A percentile compares a stretch with the other conserved stretches of the same genome.
Conservation (phyloP, 2,888 invertebrate species). For the Rugalucina vietnamica region DNA sequence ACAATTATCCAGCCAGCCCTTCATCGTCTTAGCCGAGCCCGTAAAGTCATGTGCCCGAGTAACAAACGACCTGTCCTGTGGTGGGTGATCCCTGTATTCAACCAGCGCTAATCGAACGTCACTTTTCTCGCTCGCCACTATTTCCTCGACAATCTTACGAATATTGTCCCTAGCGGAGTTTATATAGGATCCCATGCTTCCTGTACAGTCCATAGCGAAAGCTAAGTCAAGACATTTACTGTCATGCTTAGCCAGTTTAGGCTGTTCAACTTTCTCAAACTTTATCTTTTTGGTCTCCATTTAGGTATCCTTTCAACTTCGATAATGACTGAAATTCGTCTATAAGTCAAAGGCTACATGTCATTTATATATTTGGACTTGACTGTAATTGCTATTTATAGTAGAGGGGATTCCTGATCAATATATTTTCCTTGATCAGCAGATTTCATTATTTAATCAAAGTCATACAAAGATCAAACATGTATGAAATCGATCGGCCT, state of each 20-base stretch:
- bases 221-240: conserved; percentile 77
- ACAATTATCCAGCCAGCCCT: conserved; percentile 73
- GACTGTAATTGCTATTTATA: background rate
- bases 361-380: background rate
- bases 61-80: conserved; percentile 76
- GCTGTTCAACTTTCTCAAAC: conserved; percentile 54
- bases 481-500: too few species aligned
- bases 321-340: background rate
- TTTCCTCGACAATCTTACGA: conserved; percentile 77
- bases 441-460: background rate
- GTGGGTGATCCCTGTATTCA: conserved; percentile 77
- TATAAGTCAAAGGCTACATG: background rate
- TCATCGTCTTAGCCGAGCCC: conserved; percentile 74
- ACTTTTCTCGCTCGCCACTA: conserved; percentile 77
- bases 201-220: conserved; percentile 81
- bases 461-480: too few species aligned
- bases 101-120: conserved; percentile 79
- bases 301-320: background rate
- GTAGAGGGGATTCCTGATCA: background rate
- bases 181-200: conserved; percentile 81
- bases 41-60: conserved; percentile 80
- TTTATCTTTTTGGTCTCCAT: conserved; percentile 12
- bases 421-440: background rate
- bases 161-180: conserved; percentile 75
- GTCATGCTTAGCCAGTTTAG: conserved; percentile 70